A percentile compares a stretch with the other conserved stretches of the same genome.
phyloP scores from a whole-genome alignment of 1,140 invertebrate genomes.

The Plectrocnemia conspersa region DNA sequence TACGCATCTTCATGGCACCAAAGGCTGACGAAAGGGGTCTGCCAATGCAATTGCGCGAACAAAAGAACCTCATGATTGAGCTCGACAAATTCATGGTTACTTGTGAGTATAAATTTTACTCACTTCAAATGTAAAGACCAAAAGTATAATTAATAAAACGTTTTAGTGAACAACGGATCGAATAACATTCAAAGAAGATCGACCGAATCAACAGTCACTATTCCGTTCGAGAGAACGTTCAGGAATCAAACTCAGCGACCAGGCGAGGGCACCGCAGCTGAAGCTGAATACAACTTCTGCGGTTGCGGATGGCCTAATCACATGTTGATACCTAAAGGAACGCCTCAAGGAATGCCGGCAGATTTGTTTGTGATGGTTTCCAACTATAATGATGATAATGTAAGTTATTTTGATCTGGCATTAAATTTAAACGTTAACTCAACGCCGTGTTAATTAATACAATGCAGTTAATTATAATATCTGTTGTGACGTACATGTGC shows the following conservation, averaged over 20 bases:
- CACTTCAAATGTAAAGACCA: neutral
- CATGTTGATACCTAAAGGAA: constrained; percentile 74
- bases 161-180: constrained; percentile 57
- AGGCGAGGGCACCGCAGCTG: constrained; percentile 45
- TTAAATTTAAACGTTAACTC: too few relatives aligned
- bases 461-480: too few relatives aligned
- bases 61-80: constrained; percentile 68
- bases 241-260: constrained; percentile 55
- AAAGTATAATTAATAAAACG: constrained; percentile 4
- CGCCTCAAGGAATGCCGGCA: constrained; percentile 59
- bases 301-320: constrained; percentile 86
- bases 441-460: too few relatives aligned
- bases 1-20: constrained; percentile 73
- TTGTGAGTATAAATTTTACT: constrained; percentile 43
- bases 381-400: constrained; percentile 65
- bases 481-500: too few relatives aligned
- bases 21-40: constrained; percentile 63
- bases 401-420: too few relatives aligned
- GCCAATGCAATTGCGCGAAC: constrained; percentile 60
- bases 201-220: constrained; percentile 64
- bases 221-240: constrained; percentile 68
- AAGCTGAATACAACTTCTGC: constrained; percentile 69
- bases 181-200: constrained; percentile 62
- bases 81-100: constrained; percentile 66
- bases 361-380: constrained; percentile 79